Evolutionary conservation across 2,113 vertebrate species (phyloP).

Genomic region (Ammospiza caudacuta): DNA sequence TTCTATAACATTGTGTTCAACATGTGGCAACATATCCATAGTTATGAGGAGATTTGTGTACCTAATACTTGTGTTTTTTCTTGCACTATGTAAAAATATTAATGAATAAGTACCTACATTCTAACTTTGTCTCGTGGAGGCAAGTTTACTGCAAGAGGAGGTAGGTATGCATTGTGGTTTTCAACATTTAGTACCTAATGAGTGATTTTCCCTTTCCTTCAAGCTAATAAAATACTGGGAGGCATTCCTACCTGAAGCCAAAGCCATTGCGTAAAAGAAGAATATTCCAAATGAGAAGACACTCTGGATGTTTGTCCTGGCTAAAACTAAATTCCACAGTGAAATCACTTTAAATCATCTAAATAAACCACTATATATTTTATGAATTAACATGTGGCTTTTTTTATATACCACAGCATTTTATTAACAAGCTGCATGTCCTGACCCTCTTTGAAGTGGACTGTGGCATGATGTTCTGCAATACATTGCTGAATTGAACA

Average conservation of each 20-base stretch:
- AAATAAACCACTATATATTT: constrained; percentile 89
- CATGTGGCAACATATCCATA: background rate
- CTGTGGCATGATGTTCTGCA: constrained; percentile 84
- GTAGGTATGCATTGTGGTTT: background rate
- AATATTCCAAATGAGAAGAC: constrained; percentile 65
- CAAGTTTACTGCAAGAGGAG: background rate
- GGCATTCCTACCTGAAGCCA: constrained; percentile 97
- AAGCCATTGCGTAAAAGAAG: constrained; percentile 91
- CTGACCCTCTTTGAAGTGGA: constrained; percentile 76
- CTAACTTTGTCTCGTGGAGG: background rate
- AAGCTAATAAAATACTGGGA: constrained; percentile 99
- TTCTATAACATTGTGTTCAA: background rate
- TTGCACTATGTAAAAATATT: background rate
- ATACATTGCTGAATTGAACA: constrained; percentile 83
- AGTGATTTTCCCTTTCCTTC: constrained; percentile 24
- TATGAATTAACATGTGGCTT: constrained; percentile 81
- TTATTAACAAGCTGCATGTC: constrained; percentile 82
- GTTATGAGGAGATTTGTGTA: background rate
- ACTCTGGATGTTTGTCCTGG: constrained; percentile 69
- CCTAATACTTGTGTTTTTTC: background rate
- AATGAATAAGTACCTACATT: background rate
- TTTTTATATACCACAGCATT: constrained; percentile 78
- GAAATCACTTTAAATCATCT: constrained; percentile 80
- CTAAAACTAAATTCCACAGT: constrained; percentile 74
- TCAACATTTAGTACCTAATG: background rate